A percentile compares a stretch with the other conserved stretches of the same genome.
Evolutionary conservation across 2,888 invertebrate genomes (phyloP).

Genomic region (Andrena haemorrhoa): DNA sequence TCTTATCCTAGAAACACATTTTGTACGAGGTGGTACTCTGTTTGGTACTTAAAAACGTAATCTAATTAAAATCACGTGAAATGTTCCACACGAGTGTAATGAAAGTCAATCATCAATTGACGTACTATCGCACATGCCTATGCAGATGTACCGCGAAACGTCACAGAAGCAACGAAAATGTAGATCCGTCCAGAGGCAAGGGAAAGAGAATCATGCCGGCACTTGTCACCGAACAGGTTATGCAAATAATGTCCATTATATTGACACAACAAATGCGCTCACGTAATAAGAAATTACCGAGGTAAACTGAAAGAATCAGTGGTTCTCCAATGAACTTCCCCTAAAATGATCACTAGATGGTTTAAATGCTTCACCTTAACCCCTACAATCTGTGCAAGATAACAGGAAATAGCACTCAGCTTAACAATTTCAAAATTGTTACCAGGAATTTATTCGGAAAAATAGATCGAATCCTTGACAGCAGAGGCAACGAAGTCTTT

Average conservation of each 20-base stretch:
- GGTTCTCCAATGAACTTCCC: no score
- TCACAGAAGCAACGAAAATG: conserved; percentile 1
- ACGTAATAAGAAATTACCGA: not conserved
- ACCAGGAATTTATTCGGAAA: not conserved
- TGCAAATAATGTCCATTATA: conserved; percentile 40
- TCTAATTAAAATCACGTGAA: not conserved
- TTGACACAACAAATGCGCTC: conserved; percentile 20
- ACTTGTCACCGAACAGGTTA: conserved; percentile 28
- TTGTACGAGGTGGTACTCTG: not conserved
- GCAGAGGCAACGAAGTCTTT: not conserved
- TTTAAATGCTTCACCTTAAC: not conserved
- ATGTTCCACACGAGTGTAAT: not conserved
- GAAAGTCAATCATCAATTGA: not conserved
- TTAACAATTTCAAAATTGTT: no score
- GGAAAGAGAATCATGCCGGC: conserved; percentile 1
- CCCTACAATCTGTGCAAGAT: not conserved
- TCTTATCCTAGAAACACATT: no score
- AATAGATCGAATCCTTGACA: not conserved
- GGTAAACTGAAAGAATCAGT: not conserved
- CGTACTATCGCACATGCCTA: not conserved
- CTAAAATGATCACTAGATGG: not conserved
- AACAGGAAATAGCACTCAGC: not conserved
- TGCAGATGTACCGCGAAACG: not conserved
- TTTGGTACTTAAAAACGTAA: not conserved
- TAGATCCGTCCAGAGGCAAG: not conserved